phyloP scores from a whole-genome alignment of 1,140 invertebrate genomes.

The Papilio aristodemus region DNA sequence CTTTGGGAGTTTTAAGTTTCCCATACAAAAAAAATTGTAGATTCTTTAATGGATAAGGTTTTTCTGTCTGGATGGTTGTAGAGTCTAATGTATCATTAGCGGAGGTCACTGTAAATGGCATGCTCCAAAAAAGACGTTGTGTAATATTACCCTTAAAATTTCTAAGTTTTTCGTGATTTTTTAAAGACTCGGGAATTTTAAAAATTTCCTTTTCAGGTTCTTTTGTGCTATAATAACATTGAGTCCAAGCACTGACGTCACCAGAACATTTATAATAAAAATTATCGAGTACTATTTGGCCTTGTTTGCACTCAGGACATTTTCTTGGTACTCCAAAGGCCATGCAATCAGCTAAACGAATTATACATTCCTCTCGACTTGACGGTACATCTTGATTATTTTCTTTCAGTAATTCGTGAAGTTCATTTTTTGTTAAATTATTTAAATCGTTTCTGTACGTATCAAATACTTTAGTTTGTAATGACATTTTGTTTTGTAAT shows the following conservation, averaged over 20 bases:
- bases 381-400: conserved; percentile 5
- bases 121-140: conserved; percentile 12
- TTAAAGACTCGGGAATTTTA: conserved; percentile 12
- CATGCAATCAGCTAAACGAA: conserved; percentile 20
- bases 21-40: conserved; percentile 25
- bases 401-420: conserved; percentile 18
- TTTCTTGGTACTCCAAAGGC: conserved; percentile 15
- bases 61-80: not conserved
- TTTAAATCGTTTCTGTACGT: conserved; percentile 6
- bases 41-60: conserved; percentile 22
- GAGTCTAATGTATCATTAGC: not conserved
- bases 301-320: conserved; percentile 19
- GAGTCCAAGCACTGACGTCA: conserved; percentile 18
- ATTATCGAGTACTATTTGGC: conserved; percentile 5
- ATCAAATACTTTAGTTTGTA: conserved; percentile 8
- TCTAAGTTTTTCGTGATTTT: conserved; percentile 11
- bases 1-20: conserved; percentile 17
- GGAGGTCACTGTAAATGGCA: not conserved
- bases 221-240: conserved; percentile 20
- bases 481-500: conserved; percentile 6
- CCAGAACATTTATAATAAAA: conserved; percentile 18
- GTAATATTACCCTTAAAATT: conserved; percentile 6
- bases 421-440: conserved; percentile 18
- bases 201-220: conserved; percentile 16
- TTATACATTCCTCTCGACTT: conserved; percentile 18